Percentiles rank a stretch among this genome's conserved stretches.
Conservation (phyloP, 2,888 invertebrate species). For the Ischnura elegans region DNA sequence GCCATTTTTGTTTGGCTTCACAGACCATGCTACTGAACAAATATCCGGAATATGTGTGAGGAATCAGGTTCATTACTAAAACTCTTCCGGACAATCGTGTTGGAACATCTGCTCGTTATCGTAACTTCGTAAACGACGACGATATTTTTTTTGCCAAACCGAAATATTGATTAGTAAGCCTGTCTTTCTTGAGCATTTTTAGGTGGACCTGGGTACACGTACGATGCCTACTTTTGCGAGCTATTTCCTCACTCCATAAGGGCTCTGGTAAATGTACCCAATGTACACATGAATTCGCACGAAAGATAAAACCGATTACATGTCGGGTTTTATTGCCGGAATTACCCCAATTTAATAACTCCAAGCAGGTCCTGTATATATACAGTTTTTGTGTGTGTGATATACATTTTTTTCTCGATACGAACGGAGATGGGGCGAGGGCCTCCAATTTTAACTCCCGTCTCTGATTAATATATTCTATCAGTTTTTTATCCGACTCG, state of each 20-base stretch:
- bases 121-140: neutral
- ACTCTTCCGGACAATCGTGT: neutral
- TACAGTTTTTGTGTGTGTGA: too few relatives aligned
- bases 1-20: neutral
- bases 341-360: neutral
- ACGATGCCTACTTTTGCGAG: neutral
- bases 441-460: neutral
- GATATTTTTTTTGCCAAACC: too few relatives aligned
- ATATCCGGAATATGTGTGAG: neutral
- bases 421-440: neutral
- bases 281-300: neutral
- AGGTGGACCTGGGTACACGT: neutral
- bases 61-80: neutral
- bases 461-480: conserved; percentile 7
- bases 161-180: neutral
- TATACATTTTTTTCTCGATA: neutral
- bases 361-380: neutral
- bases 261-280: neutral
- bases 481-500: neutral
- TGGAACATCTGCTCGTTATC: neutral
- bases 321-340: neutral
- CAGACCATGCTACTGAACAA: neutral
- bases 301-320: neutral
- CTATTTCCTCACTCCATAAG: neutral
- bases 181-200: neutral